A percentile compares a stretch with the other conserved stretches of the same genome.
Evolutionary conservation across 2,888 invertebrate species (phyloP).

Genomic region (Eurytoma californica): DNA sequence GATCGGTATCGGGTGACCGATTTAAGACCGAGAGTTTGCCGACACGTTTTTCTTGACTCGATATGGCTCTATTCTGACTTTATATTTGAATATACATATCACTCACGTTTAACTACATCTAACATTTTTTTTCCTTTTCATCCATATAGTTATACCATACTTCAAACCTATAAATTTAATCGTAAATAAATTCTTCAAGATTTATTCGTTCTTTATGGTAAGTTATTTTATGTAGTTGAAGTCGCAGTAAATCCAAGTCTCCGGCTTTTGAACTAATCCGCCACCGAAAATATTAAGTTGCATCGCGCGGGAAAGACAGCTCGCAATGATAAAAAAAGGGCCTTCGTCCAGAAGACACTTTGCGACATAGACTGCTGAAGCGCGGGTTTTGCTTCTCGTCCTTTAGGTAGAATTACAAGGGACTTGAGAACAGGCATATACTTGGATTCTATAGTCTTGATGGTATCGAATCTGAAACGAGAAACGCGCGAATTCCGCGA

Average conservation of each 20-base stretch:
- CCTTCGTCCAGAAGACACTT: neutral
- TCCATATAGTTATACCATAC: no score
- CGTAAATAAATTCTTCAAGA: neutral
- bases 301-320: conserved; percentile 54
- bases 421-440: neutral
- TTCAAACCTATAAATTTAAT: no score
- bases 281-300: conserved; percentile 64
- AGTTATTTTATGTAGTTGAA: conserved; percentile 64
- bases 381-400: conserved; percentile 22
- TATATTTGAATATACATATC: conserved; percentile 26
- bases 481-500: conserved; percentile 21
- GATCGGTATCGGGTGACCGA: conserved; percentile 72
- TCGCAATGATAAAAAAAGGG: conserved; percentile 59
- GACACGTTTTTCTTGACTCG: conserved; percentile 52
- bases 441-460: conserved; percentile 26
- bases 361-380: neutral
- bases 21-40: conserved; percentile 68
- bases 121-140: no score
- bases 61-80: conserved; percentile 67
- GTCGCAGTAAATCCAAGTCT: conserved; percentile 65
- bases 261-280: conserved; percentile 58
- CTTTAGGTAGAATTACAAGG: conserved; percentile 31
- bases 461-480: conserved; percentile 42
- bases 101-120: conserved; percentile 14
- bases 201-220: no score